phyloP scores from a whole-genome alignment of 1,140 invertebrate species.

The Trigoniulus corallinus region DNA sequence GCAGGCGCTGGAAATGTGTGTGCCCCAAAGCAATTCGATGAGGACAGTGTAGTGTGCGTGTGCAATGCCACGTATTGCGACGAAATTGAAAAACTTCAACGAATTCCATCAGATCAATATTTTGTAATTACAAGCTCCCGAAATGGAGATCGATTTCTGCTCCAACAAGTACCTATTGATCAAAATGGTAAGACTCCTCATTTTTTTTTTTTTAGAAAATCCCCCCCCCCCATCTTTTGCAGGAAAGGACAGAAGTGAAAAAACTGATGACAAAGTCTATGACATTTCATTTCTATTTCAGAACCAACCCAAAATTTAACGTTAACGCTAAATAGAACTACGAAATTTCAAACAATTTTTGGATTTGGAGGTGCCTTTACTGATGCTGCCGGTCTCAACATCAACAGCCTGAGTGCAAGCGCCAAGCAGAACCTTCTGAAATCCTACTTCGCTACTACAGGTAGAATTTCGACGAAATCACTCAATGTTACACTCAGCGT shows the following conservation, averaged over 20 bases:
- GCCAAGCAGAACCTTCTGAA: constrained; percentile 41
- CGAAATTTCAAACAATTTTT: constrained; percentile 26
- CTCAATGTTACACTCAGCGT: not conserved
- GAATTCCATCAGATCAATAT: not conserved
- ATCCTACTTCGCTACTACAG: constrained; percentile 19
- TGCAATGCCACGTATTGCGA: constrained; percentile 31
- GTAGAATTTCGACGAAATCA: not conserved
- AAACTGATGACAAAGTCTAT: too few relatives aligned
- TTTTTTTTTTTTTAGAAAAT: too few relatives aligned
- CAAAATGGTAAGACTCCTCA: too few relatives aligned
- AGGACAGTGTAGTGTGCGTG: constrained; percentile 24
- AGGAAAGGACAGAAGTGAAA: too few relatives aligned
- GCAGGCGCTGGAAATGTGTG: not conserved
- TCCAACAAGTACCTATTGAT: too few relatives aligned
- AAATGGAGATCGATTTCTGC: not conserved
- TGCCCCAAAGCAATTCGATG: not conserved
- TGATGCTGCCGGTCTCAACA: constrained; percentile 59
- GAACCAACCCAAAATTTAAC: too few relatives aligned
- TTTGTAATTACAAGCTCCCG: not conserved
- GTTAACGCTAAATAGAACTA: too few relatives aligned
- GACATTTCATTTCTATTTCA: too few relatives aligned
- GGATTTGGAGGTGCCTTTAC: constrained; percentile 82
- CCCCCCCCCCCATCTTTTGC: too few relatives aligned
- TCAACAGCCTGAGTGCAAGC: constrained; percentile 35
- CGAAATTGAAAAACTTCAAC: not conserved